Percentiles rank a stretch among this genome's conserved stretches.
phyloP scores from a whole-genome alignment of 2,888 invertebrate species.

The Ctenicera cuprea region DNA sequence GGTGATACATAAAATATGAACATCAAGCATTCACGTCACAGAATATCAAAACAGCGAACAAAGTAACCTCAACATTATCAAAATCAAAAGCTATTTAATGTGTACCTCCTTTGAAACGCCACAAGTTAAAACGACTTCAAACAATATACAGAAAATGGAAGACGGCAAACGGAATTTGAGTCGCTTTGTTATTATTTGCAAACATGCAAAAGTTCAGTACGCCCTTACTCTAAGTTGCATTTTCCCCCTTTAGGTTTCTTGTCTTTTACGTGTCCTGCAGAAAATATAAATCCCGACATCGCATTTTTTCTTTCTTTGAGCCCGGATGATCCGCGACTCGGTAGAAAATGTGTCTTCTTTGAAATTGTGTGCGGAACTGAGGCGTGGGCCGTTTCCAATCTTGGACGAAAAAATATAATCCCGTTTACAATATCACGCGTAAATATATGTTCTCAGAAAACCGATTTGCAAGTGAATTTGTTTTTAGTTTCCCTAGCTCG shows the following conservation, averaged over 20 bases:
- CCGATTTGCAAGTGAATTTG: constrained; percentile 19
- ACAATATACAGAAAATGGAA: too few relatives aligned
- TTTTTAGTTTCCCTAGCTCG: neutral
- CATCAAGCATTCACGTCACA: neutral
- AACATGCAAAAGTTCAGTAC: too few relatives aligned
- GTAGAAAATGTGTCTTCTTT: constrained; percentile 8
- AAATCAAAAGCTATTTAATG: constrained; percentile 11
- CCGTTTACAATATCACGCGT: constrained; percentile 4
- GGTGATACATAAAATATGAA: constrained; percentile 12
- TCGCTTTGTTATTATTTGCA: too few relatives aligned
- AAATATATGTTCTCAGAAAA: neutral
- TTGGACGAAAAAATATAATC: constrained; percentile 13
- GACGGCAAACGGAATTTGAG: too few relatives aligned
- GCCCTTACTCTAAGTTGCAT: too few relatives aligned
- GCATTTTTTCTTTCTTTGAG: neutral
- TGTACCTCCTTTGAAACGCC: neutral
- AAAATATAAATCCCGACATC: neutral
- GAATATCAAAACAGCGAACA: constrained; percentile 1
- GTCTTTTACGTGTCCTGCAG: too few relatives aligned
- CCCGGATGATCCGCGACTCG: neutral
- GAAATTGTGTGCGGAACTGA: constrained; percentile 4
- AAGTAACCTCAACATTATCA: constrained; percentile 9
- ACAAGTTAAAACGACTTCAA: too few relatives aligned
- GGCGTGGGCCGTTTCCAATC: constrained; percentile 22
- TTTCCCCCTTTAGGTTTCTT: too few relatives aligned